Percentiles rank a stretch among this genome's conserved stretches.
Conservation (phyloP, 1,140 invertebrate species). For the Cepaea nemoralis region DNA sequence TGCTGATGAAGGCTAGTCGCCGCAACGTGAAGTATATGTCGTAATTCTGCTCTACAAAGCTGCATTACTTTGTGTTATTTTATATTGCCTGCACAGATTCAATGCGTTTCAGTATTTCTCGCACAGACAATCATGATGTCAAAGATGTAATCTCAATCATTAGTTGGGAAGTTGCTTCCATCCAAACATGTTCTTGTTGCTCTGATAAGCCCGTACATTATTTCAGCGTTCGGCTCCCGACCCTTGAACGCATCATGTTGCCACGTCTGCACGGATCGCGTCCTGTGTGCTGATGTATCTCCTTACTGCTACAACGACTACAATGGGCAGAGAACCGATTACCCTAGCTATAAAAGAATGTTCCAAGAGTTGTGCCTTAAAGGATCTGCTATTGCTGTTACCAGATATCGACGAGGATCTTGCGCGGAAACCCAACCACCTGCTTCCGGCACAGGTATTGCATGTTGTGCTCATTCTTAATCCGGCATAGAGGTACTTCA, state of each 20-base stretch:
- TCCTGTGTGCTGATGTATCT: not conserved
- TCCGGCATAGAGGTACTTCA: no score
- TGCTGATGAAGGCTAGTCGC: no score
- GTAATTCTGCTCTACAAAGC: no score
- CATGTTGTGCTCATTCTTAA: not conserved
- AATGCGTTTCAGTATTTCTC: no score
- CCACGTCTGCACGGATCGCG: not conserved
- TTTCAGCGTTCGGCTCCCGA: not conserved
- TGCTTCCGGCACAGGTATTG: not conserved
- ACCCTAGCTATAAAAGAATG: not conserved
- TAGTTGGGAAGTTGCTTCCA: no score
- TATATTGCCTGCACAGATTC: no score
- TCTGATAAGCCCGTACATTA: no score
- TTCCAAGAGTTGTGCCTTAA: not conserved
- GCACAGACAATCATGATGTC: no score
- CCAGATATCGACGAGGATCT: not conserved
- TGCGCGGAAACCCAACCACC: not conserved
- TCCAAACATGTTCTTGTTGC: no score
- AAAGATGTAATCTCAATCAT: no score
- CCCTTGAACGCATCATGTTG: not conserved
- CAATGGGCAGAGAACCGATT: not conserved
- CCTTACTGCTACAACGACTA: not conserved
- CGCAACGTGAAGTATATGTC: no score
- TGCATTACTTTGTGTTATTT: no score
- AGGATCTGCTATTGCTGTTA: not conserved